A percentile compares a stretch with the other conserved stretches of the same genome.
Conservation (phyloP, 2,888 invertebrate genomes). For the Strigamia maritima region DNA sequence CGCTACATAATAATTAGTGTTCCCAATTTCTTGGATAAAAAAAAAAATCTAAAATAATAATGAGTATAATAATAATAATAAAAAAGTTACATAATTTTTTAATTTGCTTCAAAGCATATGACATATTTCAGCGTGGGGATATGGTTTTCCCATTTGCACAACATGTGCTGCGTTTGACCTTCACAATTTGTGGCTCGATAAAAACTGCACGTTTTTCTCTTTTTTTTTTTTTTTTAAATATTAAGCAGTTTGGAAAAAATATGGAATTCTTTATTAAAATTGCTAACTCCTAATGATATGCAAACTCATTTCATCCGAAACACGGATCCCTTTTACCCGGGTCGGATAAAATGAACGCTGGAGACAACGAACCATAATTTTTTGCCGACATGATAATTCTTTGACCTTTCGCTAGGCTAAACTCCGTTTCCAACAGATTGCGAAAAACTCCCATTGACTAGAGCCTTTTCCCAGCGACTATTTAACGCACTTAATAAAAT, state of each 20-base stretch:
- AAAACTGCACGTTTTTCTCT: neutral
- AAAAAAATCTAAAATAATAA: too few species aligned
- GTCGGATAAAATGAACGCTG: too few species aligned
- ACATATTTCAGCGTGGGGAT: neutral
- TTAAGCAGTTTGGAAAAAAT: neutral
- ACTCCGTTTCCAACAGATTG: too few species aligned
- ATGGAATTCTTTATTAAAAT: neutral
- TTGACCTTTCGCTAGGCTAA: too few species aligned
- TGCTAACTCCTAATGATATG: neutral
- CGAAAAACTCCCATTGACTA: too few species aligned
- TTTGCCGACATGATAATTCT: too few species aligned
- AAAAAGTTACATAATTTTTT: neutral
- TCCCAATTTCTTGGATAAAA: too few species aligned
- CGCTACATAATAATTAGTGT: too few species aligned
- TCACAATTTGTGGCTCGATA: neutral
- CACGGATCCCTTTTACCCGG: neutral
- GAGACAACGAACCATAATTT: too few species aligned
- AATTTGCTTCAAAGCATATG: neutral
- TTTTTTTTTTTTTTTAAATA: neutral
- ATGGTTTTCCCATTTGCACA: neutral
- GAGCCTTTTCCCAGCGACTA: too few species aligned
- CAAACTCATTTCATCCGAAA: neutral
- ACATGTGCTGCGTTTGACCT: neutral
- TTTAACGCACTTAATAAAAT: too few species aligned
- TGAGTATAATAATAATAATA: too few species aligned